Evolutionary conservation across 2,113 vertebrate genomes (phyloP).

Genomic region (Mustela nigripes): DNA sequence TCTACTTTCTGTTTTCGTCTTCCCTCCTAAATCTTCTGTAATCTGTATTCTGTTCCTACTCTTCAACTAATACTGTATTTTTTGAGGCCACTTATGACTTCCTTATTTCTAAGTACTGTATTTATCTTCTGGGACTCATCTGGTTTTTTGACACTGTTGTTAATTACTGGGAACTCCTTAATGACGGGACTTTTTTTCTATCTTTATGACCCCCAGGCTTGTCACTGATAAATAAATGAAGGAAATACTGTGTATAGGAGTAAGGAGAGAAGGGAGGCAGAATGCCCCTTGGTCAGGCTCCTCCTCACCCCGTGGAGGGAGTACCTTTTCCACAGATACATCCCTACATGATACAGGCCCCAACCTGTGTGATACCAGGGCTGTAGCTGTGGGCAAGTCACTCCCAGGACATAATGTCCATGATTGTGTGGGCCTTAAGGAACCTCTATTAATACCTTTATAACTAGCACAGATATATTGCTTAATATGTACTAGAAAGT

Average conservation of each 20-base stretch:
- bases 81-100: conserved; percentile 23
- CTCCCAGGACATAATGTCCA: background rate
- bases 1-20: background rate
- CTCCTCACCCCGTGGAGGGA: background rate
- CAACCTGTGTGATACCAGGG: background rate
- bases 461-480: background rate
- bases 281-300: background rate
- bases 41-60: background rate
- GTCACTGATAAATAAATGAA: background rate
- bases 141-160: conserved; percentile 33
- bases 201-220: background rate
- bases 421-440: background rate
- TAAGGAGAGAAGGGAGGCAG: background rate
- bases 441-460: background rate
- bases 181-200: background rate
- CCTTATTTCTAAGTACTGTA: conserved; percentile 51
- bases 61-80: conserved; percentile 53
- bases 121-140: background rate
- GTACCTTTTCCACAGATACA: background rate
- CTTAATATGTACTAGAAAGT: background rate
- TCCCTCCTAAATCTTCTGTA: background rate
- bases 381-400: background rate
- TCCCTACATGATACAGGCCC: background rate
- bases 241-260: background rate
- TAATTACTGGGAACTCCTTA: conserved; percentile 26